phyloP scores from a whole-genome alignment of 2,888 invertebrate genomes.

The Rotaria macrura region DNA sequence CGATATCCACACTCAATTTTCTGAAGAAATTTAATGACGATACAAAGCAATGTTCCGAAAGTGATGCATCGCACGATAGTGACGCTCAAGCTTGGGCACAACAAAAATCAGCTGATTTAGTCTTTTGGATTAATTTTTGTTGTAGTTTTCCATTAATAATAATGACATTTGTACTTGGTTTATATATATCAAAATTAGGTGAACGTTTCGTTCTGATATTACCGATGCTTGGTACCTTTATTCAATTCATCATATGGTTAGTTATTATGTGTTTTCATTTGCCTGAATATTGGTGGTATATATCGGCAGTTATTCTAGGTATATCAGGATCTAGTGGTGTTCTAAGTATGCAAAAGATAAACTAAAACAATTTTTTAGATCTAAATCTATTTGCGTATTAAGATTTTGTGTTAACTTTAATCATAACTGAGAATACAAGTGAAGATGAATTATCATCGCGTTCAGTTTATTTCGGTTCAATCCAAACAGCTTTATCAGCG shows the following conservation, averaged over 20 bases:
- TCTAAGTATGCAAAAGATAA: background rate
- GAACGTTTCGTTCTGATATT: background rate
- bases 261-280: slow-evolving; percentile 1
- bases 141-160: background rate
- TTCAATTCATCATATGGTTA: background rate
- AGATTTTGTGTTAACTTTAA: background rate
- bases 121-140: background rate
- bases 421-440: background rate
- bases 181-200: background rate
- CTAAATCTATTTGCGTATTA: background rate
- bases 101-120: background rate
- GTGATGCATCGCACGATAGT: background rate
- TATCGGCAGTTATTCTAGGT: background rate
- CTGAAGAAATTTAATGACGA: background rate
- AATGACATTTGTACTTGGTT: background rate
- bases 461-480: background rate
- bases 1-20: too few relatives aligned
- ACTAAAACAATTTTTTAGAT: background rate
- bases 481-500: background rate
- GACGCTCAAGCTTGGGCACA: background rate
- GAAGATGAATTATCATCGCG: background rate
- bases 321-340: background rate
- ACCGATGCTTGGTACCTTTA: background rate
- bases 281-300: background rate
- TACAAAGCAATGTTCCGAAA: background rate